Percentiles rank a stretch among this genome's conserved stretches.
phyloP scores from a whole-genome alignment of 2,113 vertebrate species.

The Rhadina sibilatrix region DNA sequence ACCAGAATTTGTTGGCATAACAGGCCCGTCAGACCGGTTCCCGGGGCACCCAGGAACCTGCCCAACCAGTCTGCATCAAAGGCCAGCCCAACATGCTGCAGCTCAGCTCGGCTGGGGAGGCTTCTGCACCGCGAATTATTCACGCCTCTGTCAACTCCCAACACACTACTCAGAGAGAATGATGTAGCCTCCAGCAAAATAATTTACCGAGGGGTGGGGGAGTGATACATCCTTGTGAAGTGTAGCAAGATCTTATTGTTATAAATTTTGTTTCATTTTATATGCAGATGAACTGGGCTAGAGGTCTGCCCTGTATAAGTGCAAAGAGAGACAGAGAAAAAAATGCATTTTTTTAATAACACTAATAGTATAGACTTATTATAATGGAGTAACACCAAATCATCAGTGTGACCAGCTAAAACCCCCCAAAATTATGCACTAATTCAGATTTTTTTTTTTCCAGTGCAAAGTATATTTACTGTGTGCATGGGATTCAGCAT shows the following conservation, averaged over 20 bases:
- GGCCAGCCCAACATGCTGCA: conserved; percentile 77
- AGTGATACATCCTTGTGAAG: conserved; percentile 65
- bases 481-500: not conserved
- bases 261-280: conserved; percentile 44
- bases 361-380: not conserved
- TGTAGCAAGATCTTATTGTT: conserved; percentile 69
- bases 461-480: not conserved
- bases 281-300: conserved; percentile 36
- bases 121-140: conserved; percentile 71
- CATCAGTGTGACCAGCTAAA: not conserved
- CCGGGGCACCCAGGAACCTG: conserved; percentile 75
- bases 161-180: conserved; percentile 67
- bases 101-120: conserved; percentile 70
- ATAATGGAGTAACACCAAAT: not conserved
- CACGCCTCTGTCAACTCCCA: conserved; percentile 76
- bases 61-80: conserved; percentile 84
- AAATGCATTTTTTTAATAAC: not conserved
- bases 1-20: conserved; percentile 90
- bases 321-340: not conserved
- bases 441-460: not conserved
- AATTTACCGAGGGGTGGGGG: conserved; percentile 73
- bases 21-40: conserved; percentile 82
- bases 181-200: conserved; percentile 84
- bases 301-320: not conserved
- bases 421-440: not conserved